These are phyloP conservation scores for Aphodius granarius DNA, from an alignment of 2,888 invertebrate species.

Conservation along the genomic window DNA sequence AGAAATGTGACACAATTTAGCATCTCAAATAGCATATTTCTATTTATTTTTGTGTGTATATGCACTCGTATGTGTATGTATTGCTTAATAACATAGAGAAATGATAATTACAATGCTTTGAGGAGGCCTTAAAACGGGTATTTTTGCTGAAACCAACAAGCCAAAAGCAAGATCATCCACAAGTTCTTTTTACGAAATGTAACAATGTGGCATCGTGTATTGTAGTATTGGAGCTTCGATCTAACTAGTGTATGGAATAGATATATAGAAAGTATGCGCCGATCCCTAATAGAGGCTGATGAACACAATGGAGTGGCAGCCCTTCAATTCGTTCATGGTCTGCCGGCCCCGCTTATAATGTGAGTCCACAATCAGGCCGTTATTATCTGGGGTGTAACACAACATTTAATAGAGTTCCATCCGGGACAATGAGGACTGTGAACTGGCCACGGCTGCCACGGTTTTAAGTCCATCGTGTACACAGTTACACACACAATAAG, in stretches of 20 bases:
- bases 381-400: conserved; percentile 37
- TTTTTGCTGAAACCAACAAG: too few relatives aligned
- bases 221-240: not conserved
- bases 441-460: not conserved
- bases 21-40: too few relatives aligned
- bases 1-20: too few relatives aligned
- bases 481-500: not conserved
- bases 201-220: not conserved
- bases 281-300: conserved; percentile 24
- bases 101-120: too few relatives aligned
- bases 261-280: conserved; percentile 7
- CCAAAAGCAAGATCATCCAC: too few relatives aligned
- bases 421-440: conserved; percentile 21
- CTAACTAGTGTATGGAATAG: conserved; percentile 22
- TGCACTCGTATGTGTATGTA: too few relatives aligned
- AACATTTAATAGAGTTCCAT: conserved; percentile 34
- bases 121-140: too few relatives aligned
- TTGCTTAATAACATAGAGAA: too few relatives aligned
- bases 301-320: conserved; percentile 27
- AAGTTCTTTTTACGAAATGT: too few relatives aligned
- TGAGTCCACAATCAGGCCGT: conserved; percentile 44
- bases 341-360: conserved; percentile 33
- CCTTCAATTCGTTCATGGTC: conserved; percentile 34
- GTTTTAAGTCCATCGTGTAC: not conserved
- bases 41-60: too few relatives aligned